Base-by-base conservation (phyloP, 1,140 invertebrate species). In the Temnothorax curvispinosus region DNA sequence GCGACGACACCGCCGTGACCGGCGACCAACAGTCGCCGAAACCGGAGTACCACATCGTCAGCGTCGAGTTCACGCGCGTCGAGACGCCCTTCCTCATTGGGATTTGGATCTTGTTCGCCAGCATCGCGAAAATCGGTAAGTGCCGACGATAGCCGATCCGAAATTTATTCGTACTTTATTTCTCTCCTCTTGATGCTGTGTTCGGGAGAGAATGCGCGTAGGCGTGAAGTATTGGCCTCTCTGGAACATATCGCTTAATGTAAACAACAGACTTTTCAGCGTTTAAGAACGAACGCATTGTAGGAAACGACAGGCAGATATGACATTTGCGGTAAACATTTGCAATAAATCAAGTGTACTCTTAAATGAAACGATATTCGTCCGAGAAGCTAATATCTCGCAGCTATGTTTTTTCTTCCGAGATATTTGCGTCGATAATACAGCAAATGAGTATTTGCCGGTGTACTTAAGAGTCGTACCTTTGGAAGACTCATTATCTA, bases 61-160 rank as follows among this genome's bases (percentile, higher is more conserved):
- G 96, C 18, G 97, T 99, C 86, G 98, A 99, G 88, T 99, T 99
- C 94, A 96, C 97, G 84, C 95, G 98, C 41, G 98, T 99, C 0
- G 98, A 99, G 94, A 98, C 98, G 3, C 98, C 98, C 0, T 99
- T 99, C 94, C 97, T 99, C 88, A 99, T 99, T 87, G 98, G 98
- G 11, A 95, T 99, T 81, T 99, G 99, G 99, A 99, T 99, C 91
- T 97, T 99, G 90, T 98, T 98, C 91, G 98, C 98, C 32, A 98
- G 98, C 94, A 95, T 99, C 90, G 98, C 98, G 3, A 99, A 99
- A 97, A 99, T 99, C 93, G 98, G 99, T 99, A 86, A 78, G 72
- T 62, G 8, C 71, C 18, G 18, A 47, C 27, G 27, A 1, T 38
- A 54, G 2, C 4, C 13, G 21, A 5, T 47, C 4, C 2, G 1